Evolutionary conservation across 1,140 invertebrate genomes (phyloP), one percentile per base, ranked within the genome.

Genomic region (Anastatus disparis): DNA sequence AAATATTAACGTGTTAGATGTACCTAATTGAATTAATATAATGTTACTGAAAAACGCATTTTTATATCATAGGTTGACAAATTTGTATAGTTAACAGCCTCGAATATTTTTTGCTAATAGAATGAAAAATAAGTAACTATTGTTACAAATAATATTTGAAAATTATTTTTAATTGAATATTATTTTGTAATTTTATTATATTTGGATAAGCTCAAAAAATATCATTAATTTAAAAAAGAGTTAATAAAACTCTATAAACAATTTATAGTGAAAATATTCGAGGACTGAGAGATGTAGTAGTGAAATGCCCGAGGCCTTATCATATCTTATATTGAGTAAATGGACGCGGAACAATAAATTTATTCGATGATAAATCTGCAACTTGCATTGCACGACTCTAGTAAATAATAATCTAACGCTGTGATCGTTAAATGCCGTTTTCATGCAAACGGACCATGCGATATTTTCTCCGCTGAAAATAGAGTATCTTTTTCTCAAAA

Each of bases 261-360:
- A 70, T 56, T 68, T 64, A 58, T 70, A 58, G 56, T 53, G 64
- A 74, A 80, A 80, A 77, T 80, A 78, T 80, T 82, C 79, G 78
- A 78, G 76, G 72, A 76, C 63, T 77, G 69, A 77, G 38, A 78
- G 73, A 75, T 78, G 76, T 84, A 83, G 77, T 84, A 83, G 77
- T 78, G 77, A 83, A 84, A 82, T 79, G 73, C 78, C 81, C 76
- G 82, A 83, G 82, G 82, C 82, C 82, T 84, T 84, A 84, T 78
- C 78, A 78, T 81, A 80, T 80, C 77, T 79, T 74, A 73, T 80
- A 77, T 81, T 79, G 75, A 79, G 74, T 80, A 80, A 71, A 75
- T 74, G 74, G 66, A 83, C 77, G 75, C 75, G 76, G 75, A 83
- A 76, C 76, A 82, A 82, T 78, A 78, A 76, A 75, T 70, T 64